Evolutionary conservation across 2,797 vertebrate genomes (phyloP).

Genomic region (Hirundo rustica): DNA sequence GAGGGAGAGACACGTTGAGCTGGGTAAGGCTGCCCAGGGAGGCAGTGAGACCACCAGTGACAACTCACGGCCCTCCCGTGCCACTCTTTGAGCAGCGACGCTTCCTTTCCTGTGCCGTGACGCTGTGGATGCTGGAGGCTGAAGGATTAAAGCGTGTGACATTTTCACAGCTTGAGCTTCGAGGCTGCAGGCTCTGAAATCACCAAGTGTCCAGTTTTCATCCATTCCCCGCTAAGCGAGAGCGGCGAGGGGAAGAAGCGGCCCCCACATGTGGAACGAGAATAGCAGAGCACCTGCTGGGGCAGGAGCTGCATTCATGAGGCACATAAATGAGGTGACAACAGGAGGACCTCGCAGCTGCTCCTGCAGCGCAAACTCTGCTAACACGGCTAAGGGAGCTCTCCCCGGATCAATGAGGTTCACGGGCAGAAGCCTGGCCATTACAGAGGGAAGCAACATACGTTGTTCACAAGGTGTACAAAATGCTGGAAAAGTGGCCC

Average conservation of each 20-base stretch:
- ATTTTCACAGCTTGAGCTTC: not conserved
- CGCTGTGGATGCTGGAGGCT: not conserved
- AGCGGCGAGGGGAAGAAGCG: not conserved
- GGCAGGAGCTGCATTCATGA: not conserved
- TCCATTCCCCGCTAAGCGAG: not conserved
- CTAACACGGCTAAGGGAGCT: not conserved
- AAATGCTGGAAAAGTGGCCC: not conserved
- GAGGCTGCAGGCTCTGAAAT: slow-evolving; percentile 12
- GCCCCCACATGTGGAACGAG: not conserved
- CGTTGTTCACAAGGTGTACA: not conserved
- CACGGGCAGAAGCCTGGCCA: not conserved
- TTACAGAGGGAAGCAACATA: not conserved
- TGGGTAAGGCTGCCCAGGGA: not conserved
- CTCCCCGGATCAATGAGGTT: not conserved
- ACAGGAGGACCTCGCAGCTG: not conserved
- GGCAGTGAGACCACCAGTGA: not conserved
- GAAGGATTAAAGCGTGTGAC: not conserved
- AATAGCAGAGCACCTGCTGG: slow-evolving; percentile 28
- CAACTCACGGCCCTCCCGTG: not conserved
- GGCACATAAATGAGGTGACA: not conserved
- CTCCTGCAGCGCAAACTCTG: not conserved
- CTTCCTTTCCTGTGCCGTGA: not conserved
- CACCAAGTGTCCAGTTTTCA: slow-evolving; percentile 15
- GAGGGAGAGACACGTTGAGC: not conserved
- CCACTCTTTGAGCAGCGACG: not conserved